phyloP scores from a whole-genome alignment of 2,797 vertebrate species.

The Crocidura indochinensis region DNA sequence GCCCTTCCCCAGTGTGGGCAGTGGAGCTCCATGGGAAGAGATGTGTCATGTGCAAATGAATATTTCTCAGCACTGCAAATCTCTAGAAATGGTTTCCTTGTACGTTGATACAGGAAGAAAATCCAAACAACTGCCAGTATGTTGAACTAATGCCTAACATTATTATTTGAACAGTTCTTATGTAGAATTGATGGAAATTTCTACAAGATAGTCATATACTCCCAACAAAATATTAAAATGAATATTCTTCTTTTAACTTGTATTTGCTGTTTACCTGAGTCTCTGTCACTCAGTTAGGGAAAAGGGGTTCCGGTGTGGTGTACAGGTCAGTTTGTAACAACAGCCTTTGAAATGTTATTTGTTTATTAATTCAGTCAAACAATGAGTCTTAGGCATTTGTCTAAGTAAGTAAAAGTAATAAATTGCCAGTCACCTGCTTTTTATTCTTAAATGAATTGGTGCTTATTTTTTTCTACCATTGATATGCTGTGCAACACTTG shows the following conservation, averaged over 20 bases:
- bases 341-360: neutral
- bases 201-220: neutral
- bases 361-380: neutral
- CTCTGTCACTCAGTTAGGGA: neutral
- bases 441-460: neutral
- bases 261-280: neutral
- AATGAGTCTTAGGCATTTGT: neutral
- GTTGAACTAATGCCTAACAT: neutral
- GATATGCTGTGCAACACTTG: neutral
- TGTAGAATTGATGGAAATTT: slow-evolving; percentile 10
- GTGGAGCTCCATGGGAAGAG: neutral
- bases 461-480: neutral
- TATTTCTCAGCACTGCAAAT: neutral
- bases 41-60: neutral
- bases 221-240: slow-evolving; percentile 8
- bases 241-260: neutral
- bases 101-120: neutral
- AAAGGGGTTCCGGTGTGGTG: neutral
- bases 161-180: neutral
- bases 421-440: neutral
- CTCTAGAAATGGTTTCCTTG: neutral
- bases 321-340: neutral
- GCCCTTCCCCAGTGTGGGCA: neutral
- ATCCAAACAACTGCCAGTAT: neutral
- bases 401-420: neutral